Evolutionary conservation across 2,797 vertebrate species (phyloP).

Genomic region (Acrocephalus scirpaceus): DNA sequence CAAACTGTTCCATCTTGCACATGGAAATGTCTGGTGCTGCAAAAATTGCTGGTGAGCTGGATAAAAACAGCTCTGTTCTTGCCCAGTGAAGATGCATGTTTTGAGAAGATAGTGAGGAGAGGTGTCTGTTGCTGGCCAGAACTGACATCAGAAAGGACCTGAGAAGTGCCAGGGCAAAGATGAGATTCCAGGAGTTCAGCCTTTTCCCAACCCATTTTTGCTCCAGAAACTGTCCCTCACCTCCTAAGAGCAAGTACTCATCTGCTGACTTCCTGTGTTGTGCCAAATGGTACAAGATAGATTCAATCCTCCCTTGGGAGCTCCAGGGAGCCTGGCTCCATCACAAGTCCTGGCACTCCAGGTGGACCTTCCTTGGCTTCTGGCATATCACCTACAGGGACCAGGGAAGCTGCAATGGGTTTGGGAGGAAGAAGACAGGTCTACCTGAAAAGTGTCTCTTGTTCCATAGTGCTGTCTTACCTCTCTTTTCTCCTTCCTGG

Average conservation of each 20-base stretch:
- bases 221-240: background rate
- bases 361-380: background rate
- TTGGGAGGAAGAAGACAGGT: background rate
- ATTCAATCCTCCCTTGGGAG: background rate
- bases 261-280: background rate
- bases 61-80: background rate
- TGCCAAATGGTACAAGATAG: background rate
- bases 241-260: fast-evolving
- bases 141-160: background rate
- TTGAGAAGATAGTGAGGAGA: background rate
- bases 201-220: background rate
- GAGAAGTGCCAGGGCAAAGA: background rate
- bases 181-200: background rate
- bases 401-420: background rate
- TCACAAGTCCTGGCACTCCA: background rate
- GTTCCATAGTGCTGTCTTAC: background rate
- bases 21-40: background rate
- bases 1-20: background rate
- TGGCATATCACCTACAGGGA: background rate
- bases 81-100: background rate
- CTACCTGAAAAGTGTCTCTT: background rate
- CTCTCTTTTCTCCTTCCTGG: background rate
- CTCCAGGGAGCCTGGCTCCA: background rate
- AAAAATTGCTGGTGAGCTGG: background rate
- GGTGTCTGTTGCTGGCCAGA: background rate